Evolutionary conservation across 2,888 invertebrate genomes (phyloP), one percentile per base, ranked within the genome.

Genomic region (Acrobasis suavella): DNA sequence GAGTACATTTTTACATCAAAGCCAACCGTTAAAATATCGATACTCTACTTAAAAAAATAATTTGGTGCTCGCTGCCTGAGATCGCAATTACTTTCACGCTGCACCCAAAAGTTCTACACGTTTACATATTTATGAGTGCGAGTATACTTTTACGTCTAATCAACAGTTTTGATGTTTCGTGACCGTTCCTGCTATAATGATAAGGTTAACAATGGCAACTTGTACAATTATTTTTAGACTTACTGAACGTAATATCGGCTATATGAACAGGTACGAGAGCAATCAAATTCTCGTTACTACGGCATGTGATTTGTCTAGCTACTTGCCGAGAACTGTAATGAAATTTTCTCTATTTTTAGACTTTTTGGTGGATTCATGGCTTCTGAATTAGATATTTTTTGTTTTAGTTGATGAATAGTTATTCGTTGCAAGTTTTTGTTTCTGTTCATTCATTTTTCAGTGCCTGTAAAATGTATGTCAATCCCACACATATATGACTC

Each of bases 271-370:
- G 60, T 60, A 62, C 65, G 56, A 63, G 64, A 65, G 72, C 72
- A 73, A 73, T 75, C 74, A 73, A 73, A 73, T 67, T 69, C 72
- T 75, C 74, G 69, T 75, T 73, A 73, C 67, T 58, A 65, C 62
- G 52, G 54, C 65, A 63, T 68, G 68, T 69, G 72, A 65, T 69
- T 70, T 63, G 65, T 69, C 65, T 67, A 64, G 39, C 52, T 61
- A 55, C 39, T 50, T 56, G 50, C 64, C 50, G 60, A 15, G 52
- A 60, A 60, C 65, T 59, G 63, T 64, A 63, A 69, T 68, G 66
- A 67, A 69, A 68, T 66, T 60, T 64, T 49, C 32, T 54, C 38
- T 62, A 38, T 50, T 46, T 62, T 38, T 16, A 12, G 32, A 46
- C 32, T 46, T 62, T 62, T 62, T 16, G 50, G 14, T 17, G 51